Base-by-base conservation (phyloP, 2,113 vertebrate species). In the Cryptoleucopteryx plumbea region DNA sequence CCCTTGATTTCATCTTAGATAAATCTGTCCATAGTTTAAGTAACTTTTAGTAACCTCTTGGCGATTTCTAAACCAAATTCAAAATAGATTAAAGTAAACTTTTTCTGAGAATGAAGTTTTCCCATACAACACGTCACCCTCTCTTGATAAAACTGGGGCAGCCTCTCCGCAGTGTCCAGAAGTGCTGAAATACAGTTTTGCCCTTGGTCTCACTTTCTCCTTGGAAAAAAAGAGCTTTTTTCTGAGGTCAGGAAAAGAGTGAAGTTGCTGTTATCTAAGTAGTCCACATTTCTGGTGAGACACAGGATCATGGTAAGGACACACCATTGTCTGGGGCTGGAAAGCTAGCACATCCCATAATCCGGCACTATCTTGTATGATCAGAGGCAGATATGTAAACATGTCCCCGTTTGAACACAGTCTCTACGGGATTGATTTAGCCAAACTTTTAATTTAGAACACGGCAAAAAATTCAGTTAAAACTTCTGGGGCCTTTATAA, bases 321-420 rank as follows among this genome's bases (percentile, higher is more conserved):
- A 21, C 0, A 0, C 13, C 47, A 16, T 59, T 91, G 25, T 55
- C 8, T 3, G 25, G 61, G 55, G 19, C n/a, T 86, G 75, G 43
- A 86, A 81, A 92, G 19, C 13, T 53, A 56, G 56, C 2, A 1
- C 23, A 68, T 66, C 86, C 36, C 43, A 11, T 95, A 94, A 94
- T 93, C 93, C 87, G 77, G 50, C 40, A 38, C 12, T 94, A 88
- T 95, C 96, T 88, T 96, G 77, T 93, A n/a, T 93, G 86, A 95
- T 95, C 86, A 94, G 96, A 86, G 56, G 53, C 53, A 89, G 81
- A 84, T 79, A 75, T 10, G 83, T 86, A 92, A 95, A 93, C 70
- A 85, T 13, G 29, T 79, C 34, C 27, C 52, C 11, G 0, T 93
- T 93, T 91, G 61, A 93, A 80, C 82, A 92, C 4, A 65, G n/a